Evolutionary conservation across 2,797 vertebrate genomes (phyloP).

Genomic region (Myotis findleyi): DNA sequence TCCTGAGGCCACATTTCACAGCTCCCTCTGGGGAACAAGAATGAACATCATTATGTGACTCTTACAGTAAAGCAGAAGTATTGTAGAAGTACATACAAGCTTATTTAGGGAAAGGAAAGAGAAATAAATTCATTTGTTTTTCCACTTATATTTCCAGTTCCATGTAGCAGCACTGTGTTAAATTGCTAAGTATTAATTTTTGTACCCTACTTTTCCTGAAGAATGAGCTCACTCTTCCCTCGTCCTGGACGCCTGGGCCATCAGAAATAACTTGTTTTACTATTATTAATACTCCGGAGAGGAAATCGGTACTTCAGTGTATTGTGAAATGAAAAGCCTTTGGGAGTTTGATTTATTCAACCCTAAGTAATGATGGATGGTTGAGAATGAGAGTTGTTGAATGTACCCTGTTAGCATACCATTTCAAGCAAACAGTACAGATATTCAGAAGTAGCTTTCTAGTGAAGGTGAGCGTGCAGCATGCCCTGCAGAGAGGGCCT

Average conservation of each 20-base stretch:
- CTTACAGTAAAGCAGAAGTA: neutral
- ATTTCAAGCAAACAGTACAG: slow-evolving; percentile 68
- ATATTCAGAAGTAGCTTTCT: slow-evolving; percentile 33
- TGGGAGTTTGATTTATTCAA: slow-evolving; percentile 31
- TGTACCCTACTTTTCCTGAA: slow-evolving; percentile 31
- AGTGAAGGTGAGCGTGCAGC: neutral
- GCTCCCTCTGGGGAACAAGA: slow-evolving; percentile 52
- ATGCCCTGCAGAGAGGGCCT: neutral
- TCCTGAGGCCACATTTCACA: neutral
- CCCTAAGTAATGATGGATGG: neutral
- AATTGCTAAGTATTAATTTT: slow-evolving; percentile 57
- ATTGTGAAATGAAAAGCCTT: slow-evolving; percentile 62
- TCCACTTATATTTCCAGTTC: slow-evolving; percentile 28
- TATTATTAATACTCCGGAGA: slow-evolving; percentile 57
- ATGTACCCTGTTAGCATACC: slow-evolving; percentile 62
- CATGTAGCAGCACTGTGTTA: neutral
- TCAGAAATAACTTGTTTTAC: slow-evolving; percentile 57
- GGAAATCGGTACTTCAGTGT: slow-evolving; percentile 56
- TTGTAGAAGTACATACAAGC: neutral
- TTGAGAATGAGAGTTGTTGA: slow-evolving; percentile 53
- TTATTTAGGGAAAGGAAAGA: slow-evolving; percentile 64
- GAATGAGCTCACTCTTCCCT: neutral
- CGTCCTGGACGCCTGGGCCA: neutral
- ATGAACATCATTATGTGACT: slow-evolving; percentile 30
- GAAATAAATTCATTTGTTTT: slow-evolving; percentile 64